Base-by-base conservation (phyloP, 2,113 vertebrate species). In the Oenanthe oenanthe region DNA sequence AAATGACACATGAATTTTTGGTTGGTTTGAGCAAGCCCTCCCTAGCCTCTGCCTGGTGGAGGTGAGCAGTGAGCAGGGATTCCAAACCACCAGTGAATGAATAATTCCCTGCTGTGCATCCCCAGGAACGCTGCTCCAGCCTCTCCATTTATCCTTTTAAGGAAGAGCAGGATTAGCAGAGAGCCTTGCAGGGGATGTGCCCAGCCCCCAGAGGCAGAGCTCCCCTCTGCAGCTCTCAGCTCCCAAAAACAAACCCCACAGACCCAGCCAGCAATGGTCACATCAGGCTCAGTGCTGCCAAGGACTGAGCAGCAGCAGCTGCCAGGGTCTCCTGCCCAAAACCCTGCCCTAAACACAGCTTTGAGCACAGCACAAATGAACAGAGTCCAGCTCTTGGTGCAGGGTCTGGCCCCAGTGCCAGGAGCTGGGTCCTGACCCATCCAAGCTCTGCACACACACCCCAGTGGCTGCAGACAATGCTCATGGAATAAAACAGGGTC, bases 1-100 rank as follows among this genome's bases (percentile, higher is more conserved):
- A 80, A 45, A 32, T 29, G 0, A 31, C 1, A 0, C 42, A 2
- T 0, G 1, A 1, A 6, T 36, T 7, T 36, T 36, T 36, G 34
- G 34, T 36, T 36, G 5, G 38, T 19, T 72, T n/a, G 10, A 6
- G 50, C 1, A 3, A 38, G 63, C 54, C 51, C 20, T 28, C 40
- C 25, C 26, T 12, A 11, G 29, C 1, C 24, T 54, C 0, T 3
- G 6, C 40, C 18, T 2, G 0, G 1, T 6, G 72, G 2, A 28
- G 47, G 74, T 12, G 15, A 38, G 78, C 51, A 10, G 26, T 1
- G 4, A 9, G 3, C 29, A 21, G 53, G 17, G 25, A 34, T 3
- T 1, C 1, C 2, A 15, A 54, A 22, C 7, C 17, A 5, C 3
- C 7, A 5, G 7, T 4, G 34, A 11, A 6, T 4, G 34, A 11